These are phyloP conservation scores for Acanthurus leucopareius DNA, from an alignment of 2,797 vertebrate genomes.

Conservation along the genomic window DNA sequence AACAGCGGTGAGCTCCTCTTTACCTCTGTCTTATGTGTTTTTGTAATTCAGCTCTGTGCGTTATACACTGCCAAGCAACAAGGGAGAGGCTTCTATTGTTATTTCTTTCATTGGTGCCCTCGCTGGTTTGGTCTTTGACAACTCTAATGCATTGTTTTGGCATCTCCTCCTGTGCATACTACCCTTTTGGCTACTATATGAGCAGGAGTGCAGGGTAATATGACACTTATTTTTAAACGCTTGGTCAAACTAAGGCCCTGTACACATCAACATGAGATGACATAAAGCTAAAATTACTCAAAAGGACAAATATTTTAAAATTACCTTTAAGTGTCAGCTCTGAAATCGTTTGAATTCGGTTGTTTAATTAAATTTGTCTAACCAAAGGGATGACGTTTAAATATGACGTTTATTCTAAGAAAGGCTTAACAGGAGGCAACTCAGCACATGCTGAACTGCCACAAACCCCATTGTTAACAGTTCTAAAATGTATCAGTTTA, in stretches of 20 bases:
- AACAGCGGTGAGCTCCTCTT: slow-evolving; percentile 68
- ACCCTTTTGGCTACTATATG: slow-evolving; percentile 39
- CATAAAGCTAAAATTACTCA: slow-evolving; percentile 1
- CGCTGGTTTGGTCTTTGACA: slow-evolving; percentile 71
- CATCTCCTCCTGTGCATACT: slow-evolving; percentile 44
- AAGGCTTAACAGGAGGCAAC: slow-evolving; percentile 17
- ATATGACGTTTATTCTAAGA: slow-evolving; percentile 10
- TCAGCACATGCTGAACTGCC: slow-evolving; percentile 31
- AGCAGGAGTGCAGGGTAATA: slow-evolving; percentile 47
- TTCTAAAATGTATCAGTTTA: slow-evolving; percentile 14
- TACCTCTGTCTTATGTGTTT: slow-evolving; percentile 78
- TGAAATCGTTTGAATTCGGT: background rate
- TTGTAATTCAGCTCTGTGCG: slow-evolving; percentile 85
- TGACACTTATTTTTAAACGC: slow-evolving; percentile 40
- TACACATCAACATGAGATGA: slow-evolving; percentile 22
- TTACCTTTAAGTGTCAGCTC: slow-evolving; percentile 1
- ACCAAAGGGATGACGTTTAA: background rate
- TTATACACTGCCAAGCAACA: slow-evolving; percentile 89
- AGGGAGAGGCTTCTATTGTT: slow-evolving; percentile 78
- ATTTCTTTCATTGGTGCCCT: slow-evolving; percentile 73
- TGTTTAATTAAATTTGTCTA: background rate
- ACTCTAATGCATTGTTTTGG: slow-evolving; percentile 26
- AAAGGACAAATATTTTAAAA: too few relatives aligned
- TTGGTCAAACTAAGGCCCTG: slow-evolving; percentile 51
- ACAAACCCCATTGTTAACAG: slow-evolving; percentile 8